Conservation (phyloP, 2,113 vertebrate genomes). For the Rhabdornis inornatus region DNA sequence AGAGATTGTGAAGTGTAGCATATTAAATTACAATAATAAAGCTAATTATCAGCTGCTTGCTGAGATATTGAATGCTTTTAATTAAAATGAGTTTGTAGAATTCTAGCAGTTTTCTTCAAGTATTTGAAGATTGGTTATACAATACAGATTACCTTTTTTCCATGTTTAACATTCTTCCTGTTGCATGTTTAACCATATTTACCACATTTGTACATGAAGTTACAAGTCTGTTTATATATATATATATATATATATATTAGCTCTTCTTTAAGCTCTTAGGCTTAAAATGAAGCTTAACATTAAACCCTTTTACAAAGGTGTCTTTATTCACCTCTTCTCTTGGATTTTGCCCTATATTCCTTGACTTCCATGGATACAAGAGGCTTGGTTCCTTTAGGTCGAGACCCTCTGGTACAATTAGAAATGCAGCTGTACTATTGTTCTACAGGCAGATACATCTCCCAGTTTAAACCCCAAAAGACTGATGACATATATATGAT, state of each 20-base stretch:
- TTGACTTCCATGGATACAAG: background rate
- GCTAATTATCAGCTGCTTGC: slow-evolving; percentile 56
- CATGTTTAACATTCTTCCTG: background rate
- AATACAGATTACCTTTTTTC: background rate
- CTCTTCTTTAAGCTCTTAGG: no score
- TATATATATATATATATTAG: background rate
- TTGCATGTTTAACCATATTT: background rate
- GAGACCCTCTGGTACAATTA: background rate
- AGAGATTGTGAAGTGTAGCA: slow-evolving; percentile 41
- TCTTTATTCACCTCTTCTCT: background rate
- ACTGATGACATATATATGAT: background rate
- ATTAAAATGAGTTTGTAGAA: slow-evolving; percentile 37
- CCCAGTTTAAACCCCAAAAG: background rate
- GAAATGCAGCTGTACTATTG: background rate
- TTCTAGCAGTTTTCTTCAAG: slow-evolving; percentile 30
- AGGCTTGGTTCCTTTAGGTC: background rate
- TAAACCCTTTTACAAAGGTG: background rate
- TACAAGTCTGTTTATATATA: background rate
- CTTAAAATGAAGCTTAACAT: background rate
- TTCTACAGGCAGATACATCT: background rate
- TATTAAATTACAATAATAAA: slow-evolving; percentile 61
- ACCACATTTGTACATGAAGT: background rate
- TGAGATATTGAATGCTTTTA: slow-evolving; percentile 56
- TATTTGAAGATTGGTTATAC: background rate
- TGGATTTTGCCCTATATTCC: background rate